Evolutionary conservation across 2,888 invertebrate genomes (phyloP), one percentile per base, ranked within the genome.

Genomic region (Eupsilia transversa): DNA sequence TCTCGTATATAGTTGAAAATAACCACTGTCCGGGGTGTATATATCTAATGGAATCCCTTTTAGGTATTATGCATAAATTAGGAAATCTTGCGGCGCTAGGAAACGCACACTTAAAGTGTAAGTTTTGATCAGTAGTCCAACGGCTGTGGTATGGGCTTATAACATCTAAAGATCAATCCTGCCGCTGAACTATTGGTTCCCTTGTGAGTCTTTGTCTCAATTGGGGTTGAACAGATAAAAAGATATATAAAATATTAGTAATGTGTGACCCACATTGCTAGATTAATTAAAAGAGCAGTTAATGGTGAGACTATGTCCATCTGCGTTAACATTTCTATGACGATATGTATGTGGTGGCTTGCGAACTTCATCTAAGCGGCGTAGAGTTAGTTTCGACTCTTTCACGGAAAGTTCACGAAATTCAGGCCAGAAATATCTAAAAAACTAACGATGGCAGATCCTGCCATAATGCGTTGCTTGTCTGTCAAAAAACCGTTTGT

Each of bases 291-390:
- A 64, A 46, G 1, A 20, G n/a, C 23, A 1, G 46, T 72, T 20
- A 7, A n/a, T 52, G 20, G 23, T 65, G 7, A 20, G 33, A n/a
- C 71, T 35, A 79, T 82, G 80, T 79, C 23, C 27, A 72, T 79
- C 17, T 74, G 54, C 57, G 56, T 75, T 52, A 66, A 30, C 30
- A 83, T 83, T 59, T 83, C 82, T 38, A 79, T 83, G 63, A 64
- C 69, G n/a, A 80, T 83, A 43, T 83, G 82, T 67, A 79, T 83
- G 75, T 83, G 83, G 83, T 83, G 84, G 80, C 74, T 82, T 17
- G 72, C 82, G 0, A 83, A 82, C 30, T 83, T 83, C n/a, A 72
- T 79, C 14, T 83, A 57, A 70, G 17, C 5, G 17, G 14, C 5
- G 3, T 41, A 38, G 12, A 30, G 14, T 35, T 20, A 27, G 0